Conservation (phyloP, 2,797 vertebrate species). For the Uromys caudimaculatus region DNA sequence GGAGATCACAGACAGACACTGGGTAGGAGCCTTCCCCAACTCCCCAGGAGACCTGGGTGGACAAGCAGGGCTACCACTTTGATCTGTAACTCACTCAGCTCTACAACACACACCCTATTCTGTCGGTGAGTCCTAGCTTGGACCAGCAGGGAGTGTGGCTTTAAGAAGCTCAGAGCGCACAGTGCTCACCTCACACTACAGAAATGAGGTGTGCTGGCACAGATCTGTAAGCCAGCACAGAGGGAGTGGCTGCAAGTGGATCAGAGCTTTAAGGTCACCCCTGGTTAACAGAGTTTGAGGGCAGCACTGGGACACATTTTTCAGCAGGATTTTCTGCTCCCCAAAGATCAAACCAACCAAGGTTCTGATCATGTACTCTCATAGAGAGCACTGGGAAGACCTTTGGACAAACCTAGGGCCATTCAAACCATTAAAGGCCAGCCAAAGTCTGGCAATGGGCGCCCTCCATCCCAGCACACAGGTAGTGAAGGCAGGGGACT, state of each 20-base stretch:
- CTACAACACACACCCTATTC: background rate
- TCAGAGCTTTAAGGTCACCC: background rate
- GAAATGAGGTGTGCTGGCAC: background rate
- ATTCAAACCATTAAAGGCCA: background rate
- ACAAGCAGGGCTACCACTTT: background rate
- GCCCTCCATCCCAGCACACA: background rate
- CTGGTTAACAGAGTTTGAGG: background rate
- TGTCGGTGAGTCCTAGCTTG: background rate
- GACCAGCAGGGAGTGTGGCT: background rate
- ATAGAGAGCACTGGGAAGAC: background rate
- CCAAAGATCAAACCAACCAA: conserved; percentile 6
- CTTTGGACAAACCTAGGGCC: background rate
- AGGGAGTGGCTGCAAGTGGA: background rate
- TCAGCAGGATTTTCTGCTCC: background rate
- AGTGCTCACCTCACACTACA: background rate
- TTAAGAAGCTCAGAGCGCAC: background rate
- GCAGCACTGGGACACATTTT: background rate
- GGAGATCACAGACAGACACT: conserved; percentile 35
- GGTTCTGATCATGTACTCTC: background rate
- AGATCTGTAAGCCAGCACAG: background rate
- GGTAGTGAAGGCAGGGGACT: background rate
- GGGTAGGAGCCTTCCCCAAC: background rate
- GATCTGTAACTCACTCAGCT: background rate
- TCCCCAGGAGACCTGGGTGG: background rate
- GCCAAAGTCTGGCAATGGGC: background rate